Evolutionary conservation across 2,888 invertebrate genomes (phyloP).

Genomic region (Synergus laeviventris): DNA sequence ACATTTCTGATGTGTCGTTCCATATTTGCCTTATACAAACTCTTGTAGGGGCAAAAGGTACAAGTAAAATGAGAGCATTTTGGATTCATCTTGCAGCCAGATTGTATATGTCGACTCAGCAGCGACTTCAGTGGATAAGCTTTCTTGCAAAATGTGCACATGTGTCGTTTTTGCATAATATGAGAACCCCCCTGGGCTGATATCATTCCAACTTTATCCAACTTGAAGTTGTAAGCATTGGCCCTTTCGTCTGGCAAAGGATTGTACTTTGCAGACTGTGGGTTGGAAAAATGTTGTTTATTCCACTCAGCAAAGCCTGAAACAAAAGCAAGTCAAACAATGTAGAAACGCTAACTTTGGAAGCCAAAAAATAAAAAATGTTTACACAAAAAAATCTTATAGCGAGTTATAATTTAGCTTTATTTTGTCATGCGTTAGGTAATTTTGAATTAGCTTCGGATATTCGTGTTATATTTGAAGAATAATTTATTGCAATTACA

Average conservation of each 20-base stretch:
- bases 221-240: background rate
- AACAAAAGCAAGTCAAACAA: slow-evolving; percentile 20
- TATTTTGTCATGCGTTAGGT: background rate
- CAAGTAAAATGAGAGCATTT: slow-evolving; percentile 73
- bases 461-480: background rate
- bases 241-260: background rate
- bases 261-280: background rate
- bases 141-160: slow-evolving; percentile 65
- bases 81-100: slow-evolving; percentile 63
- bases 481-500: too few species aligned
- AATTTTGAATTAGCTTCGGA: background rate
- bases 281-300: background rate
- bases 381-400: background rate
- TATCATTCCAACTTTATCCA: background rate
- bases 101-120: slow-evolving; percentile 64
- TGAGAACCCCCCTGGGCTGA: background rate
- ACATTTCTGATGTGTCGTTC: slow-evolving; percentile 72
- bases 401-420: background rate
- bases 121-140: slow-evolving; percentile 59
- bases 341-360: background rate
- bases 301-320: slow-evolving; percentile 17
- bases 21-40: slow-evolving; percentile 74
- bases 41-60: slow-evolving; percentile 71
- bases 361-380: background rate
- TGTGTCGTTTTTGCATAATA: slow-evolving; percentile 55